Evolutionary conservation across 2,113 vertebrate species (phyloP).

Genomic region (Vulpes lagopus): DNA sequence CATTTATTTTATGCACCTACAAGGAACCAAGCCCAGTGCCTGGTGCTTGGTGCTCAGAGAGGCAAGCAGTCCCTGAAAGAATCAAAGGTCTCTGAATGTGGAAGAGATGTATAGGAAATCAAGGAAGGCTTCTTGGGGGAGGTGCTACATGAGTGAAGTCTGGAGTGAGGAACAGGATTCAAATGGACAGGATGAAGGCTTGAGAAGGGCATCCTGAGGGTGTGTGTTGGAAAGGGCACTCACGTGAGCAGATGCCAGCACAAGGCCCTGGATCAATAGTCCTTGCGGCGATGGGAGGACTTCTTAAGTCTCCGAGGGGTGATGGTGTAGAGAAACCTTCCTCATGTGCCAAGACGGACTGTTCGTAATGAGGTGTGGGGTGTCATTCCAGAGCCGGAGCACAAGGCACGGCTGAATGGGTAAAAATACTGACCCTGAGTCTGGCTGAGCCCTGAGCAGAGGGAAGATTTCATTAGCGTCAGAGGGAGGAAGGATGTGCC

Average conservation of each 20-base stretch:
- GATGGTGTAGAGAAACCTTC: neutral
- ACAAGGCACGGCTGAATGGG: neutral
- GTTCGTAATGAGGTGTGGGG: neutral
- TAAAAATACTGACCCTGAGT: neutral
- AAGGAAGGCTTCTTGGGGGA: neutral
- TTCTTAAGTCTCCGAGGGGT: neutral
- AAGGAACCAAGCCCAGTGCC: neutral
- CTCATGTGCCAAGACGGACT: neutral
- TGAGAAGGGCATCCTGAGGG: neutral
- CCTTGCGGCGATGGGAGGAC: neutral
- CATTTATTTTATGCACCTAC: neutral
- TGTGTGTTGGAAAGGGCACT: neutral
- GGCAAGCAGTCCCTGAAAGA: neutral
- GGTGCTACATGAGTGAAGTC: rapidly evolving
- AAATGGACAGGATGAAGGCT: too few species aligned
- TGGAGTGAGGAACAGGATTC: neutral
- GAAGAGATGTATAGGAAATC: too few species aligned
- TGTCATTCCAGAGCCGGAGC: neutral
- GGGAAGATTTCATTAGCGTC: constrained; percentile 45
- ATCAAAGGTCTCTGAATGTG: neutral
- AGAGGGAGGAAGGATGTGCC: neutral
- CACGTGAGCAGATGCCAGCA: neutral
- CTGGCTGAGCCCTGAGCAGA: neutral
- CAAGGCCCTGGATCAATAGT: neutral
- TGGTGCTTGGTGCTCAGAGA: neutral